Percentiles rank a stretch among this genome's conserved stretches.
Conservation (phyloP, 2,888 invertebrate species). For the Resseliella maxima region DNA sequence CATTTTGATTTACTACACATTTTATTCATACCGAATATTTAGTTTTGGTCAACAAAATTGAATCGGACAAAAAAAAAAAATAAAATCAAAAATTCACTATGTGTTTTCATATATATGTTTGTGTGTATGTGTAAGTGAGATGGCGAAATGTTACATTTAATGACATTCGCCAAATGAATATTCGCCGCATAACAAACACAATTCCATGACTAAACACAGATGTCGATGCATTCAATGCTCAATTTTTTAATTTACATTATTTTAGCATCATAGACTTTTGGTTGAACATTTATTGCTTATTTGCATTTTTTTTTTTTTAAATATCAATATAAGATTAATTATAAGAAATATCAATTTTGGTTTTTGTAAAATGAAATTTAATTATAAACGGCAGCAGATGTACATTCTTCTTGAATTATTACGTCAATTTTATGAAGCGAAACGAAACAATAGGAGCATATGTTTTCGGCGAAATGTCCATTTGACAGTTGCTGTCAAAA, state of each 20-base stretch:
- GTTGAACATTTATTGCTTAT: too few relatives aligned
- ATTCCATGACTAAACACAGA: background rate
- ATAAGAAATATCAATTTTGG: too few relatives aligned
- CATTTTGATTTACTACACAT: background rate
- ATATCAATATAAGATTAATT: too few relatives aligned
- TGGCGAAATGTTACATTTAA: conserved; percentile 36
- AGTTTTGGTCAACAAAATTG: background rate
- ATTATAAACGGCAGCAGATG: too few relatives aligned
- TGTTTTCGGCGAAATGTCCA: background rate
- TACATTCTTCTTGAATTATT: too few relatives aligned
- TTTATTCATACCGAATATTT: background rate
- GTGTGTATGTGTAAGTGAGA: background rate
- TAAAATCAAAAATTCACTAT: conserved; percentile 1
- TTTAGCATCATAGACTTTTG: too few relatives aligned
- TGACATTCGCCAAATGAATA: conserved; percentile 25
- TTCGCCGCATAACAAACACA: conserved; percentile 49
- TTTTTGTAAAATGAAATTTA: too few relatives aligned
- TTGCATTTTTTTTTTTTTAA: too few relatives aligned
- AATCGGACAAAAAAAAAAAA: background rate
- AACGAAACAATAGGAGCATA: background rate
- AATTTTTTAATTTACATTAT: background rate
- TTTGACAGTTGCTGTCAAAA: conserved; percentile 17
- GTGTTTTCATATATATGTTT: background rate
- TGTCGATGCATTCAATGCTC: background rate
- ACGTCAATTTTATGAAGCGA: background rate